Conservation (phyloP, 2,888 invertebrate species). For the Hermaeophaga mercurialis region DNA sequence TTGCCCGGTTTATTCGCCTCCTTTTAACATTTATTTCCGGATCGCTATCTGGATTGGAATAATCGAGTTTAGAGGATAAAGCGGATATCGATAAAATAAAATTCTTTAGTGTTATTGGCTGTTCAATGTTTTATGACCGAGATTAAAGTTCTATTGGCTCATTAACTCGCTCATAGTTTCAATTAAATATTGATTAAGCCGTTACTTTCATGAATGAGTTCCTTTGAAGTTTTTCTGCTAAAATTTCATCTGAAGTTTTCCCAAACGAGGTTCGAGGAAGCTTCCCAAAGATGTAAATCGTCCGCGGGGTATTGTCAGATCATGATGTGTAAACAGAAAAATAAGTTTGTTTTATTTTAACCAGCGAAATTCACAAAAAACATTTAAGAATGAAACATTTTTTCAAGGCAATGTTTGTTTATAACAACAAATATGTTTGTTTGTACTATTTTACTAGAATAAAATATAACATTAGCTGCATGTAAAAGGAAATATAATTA, state of each 20-base stretch:
- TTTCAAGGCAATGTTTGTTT: too few species aligned
- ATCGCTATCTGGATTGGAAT: not conserved
- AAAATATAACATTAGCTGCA: too few species aligned
- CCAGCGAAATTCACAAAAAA: too few species aligned
- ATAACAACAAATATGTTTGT: too few species aligned
- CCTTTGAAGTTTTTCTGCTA: slow-evolving; percentile 1
- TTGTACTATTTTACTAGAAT: too few species aligned
- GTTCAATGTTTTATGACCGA: slow-evolving; percentile 29
- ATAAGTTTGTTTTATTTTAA: too few species aligned
- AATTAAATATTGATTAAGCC: slow-evolving; percentile 43
- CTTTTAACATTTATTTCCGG: too few species aligned
- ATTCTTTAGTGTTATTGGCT: slow-evolving; percentile 9
- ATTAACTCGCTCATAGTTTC: slow-evolving; percentile 34
- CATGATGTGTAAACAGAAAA: too few species aligned
- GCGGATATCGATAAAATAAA: slow-evolving; percentile 11
- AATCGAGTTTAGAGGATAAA: not conserved
- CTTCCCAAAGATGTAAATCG: not conserved
- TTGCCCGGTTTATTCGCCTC: too few species aligned
- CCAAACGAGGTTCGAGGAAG: not conserved
- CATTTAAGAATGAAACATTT: too few species aligned
- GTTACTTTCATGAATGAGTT: slow-evolving; percentile 24
- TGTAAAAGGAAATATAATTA: too few species aligned
- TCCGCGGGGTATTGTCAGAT: too few species aligned
- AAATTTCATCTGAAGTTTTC: not conserved
- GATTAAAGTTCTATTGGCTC: slow-evolving; percentile 37